Percentiles rank a stretch among this genome's conserved stretches.
Evolutionary conservation across 2,888 invertebrate genomes (phyloP).

Genomic region (Pyrrhosoma nymphula): DNA sequence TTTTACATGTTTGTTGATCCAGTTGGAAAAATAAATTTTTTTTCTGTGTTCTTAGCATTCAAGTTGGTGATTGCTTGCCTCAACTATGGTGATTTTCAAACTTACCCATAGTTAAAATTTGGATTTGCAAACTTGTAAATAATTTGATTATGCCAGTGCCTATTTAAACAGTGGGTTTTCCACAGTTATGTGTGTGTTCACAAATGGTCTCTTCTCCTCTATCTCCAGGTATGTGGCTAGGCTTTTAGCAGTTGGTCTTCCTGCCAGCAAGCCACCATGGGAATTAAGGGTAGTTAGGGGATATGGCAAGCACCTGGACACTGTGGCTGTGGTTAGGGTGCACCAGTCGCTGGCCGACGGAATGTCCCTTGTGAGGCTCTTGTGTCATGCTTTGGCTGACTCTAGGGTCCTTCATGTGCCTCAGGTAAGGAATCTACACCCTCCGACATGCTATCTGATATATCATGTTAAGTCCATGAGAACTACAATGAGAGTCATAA

Average conservation of each 20-base stretch:
- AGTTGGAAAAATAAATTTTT: no score
- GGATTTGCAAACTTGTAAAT: no score
- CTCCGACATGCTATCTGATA: not conserved
- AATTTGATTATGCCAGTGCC: no score
- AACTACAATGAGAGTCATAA: no score
- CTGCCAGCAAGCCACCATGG: constrained; percentile 79
- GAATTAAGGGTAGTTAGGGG: constrained; percentile 79
- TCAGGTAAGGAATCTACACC: constrained; percentile 71
- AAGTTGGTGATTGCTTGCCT: no score
- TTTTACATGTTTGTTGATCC: no score
- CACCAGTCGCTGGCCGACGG: constrained; percentile 81
- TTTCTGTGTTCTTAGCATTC: no score
- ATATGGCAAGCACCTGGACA: constrained; percentile 77
- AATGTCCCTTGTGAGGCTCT: constrained; percentile 78
- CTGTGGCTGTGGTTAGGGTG: constrained; percentile 78
- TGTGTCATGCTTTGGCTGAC: constrained; percentile 77
- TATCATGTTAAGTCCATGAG: no score
- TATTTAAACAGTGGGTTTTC: no score
- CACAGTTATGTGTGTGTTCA: no score
- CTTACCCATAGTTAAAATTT: no score
- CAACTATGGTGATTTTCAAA: no score
- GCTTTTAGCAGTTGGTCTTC: constrained; percentile 77
- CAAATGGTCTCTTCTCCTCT: not conserved
- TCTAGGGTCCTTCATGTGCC: constrained; percentile 73
- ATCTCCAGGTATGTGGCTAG: constrained; percentile 76